These are phyloP conservation scores for Oreotrochilus melanogaster DNA, from an alignment of 2,113 vertebrate genomes.

Conservation along the genomic window DNA sequence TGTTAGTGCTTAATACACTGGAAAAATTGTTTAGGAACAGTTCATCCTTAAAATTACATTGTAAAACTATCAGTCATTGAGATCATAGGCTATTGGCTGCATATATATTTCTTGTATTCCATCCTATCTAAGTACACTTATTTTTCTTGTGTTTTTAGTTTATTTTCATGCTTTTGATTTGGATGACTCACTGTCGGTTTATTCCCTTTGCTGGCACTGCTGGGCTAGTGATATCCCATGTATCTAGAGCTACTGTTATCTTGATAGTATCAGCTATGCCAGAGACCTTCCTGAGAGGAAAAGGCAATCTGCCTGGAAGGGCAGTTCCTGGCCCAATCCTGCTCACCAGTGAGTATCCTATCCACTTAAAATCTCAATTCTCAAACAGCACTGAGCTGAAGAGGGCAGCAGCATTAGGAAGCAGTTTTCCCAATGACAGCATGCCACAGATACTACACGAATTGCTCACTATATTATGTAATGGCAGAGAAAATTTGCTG, in stretches of 20 bases:
- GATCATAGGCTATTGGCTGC: background rate
- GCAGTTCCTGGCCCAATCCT: background rate
- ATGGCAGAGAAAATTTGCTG: background rate
- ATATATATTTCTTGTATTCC: background rate
- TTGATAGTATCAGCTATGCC: background rate
- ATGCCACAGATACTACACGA: background rate
- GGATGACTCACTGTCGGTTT: background rate
- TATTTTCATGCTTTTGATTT: background rate
- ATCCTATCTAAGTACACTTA: background rate
- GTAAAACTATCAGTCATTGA: constrained; percentile 21
- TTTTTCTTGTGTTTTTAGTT: background rate
- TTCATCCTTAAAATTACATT: constrained; percentile 61
- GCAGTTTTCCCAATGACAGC: background rate
- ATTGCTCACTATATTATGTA: background rate
- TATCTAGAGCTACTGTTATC: background rate
- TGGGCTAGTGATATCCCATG: background rate
- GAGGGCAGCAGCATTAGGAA: background rate
- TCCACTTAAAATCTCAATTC: background rate
- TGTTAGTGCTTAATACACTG: constrained; percentile 69
- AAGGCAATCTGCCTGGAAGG: background rate
- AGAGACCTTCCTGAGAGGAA: background rate
- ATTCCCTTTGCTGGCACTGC: background rate
- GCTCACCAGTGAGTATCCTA: background rate
- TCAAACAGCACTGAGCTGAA: background rate
- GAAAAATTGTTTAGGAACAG: constrained; percentile 69